Conservation (phyloP, 2,888 invertebrate genomes). For the Antheraea yamamai region DNA sequence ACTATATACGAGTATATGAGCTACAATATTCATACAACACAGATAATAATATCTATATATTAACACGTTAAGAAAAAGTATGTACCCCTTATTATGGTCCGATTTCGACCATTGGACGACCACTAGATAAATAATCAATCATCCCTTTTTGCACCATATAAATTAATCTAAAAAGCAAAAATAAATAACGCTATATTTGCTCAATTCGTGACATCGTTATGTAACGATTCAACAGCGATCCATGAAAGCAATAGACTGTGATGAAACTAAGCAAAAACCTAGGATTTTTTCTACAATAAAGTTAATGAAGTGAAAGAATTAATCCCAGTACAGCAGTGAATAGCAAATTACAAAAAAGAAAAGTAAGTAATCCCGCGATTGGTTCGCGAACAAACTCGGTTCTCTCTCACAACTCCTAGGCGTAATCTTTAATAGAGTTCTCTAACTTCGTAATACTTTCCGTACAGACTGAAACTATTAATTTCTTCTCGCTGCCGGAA, state of each 20-base stretch:
- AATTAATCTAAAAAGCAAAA: too few species aligned
- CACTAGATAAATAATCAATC: too few species aligned
- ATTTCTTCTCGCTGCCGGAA: slow-evolving; percentile 57
- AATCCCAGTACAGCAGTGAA: slow-evolving; percentile 4
- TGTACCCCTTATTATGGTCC: too few species aligned
- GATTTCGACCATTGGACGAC: too few species aligned
- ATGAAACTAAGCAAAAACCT: not conserved
- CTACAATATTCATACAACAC: too few species aligned
- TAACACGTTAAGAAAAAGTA: too few species aligned
- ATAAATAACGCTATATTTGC: too few species aligned
- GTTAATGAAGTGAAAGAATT: slow-evolving; percentile 11
- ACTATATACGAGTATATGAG: too few species aligned
- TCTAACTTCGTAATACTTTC: slow-evolving; percentile 57
- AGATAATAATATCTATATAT: too few species aligned
- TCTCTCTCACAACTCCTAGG: slow-evolving; percentile 38
- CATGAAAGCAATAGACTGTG: not conserved
- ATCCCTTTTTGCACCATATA: too few species aligned
- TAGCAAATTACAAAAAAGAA: slow-evolving; percentile 9
- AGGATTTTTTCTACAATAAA: not conserved
- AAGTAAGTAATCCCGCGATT: slow-evolving; percentile 32
- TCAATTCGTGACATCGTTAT: too few species aligned
- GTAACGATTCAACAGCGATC: too few species aligned
- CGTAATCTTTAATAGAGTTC: slow-evolving; percentile 62
- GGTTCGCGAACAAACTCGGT: slow-evolving; percentile 34
- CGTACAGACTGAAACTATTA: slow-evolving; percentile 57